A percentile compares a stretch with the other conserved stretches of the same genome.
These are phyloP conservation scores for Epinephelus malabaricus DNA, from an alignment of 2,797 vertebrate species.

Conservation along the genomic window DNA sequence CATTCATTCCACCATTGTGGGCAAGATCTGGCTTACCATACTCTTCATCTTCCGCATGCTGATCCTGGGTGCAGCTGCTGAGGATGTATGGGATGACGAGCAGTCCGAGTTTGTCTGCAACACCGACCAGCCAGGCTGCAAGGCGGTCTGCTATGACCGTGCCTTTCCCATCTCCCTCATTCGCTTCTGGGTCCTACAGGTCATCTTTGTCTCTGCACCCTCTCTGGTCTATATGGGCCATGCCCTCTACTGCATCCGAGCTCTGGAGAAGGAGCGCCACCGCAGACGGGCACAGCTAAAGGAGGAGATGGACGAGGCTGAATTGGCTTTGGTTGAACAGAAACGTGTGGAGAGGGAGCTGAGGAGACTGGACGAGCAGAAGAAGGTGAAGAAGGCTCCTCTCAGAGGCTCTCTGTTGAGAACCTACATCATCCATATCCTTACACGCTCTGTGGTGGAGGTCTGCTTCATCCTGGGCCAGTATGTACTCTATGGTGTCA, in stretches of 20 bases:
- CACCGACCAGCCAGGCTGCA: slow-evolving; percentile 95
- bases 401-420: slow-evolving; percentile 91
- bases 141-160: slow-evolving; percentile 92
- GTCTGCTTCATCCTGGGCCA: slow-evolving; percentile 95
- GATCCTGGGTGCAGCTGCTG: slow-evolving; percentile 93
- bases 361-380: slow-evolving; percentile 91
- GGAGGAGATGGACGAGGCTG: slow-evolving; percentile 87
- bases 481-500: slow-evolving; percentile 92
- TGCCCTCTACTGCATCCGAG: slow-evolving; percentile 90
- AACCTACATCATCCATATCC: slow-evolving; percentile 95
- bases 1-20: slow-evolving; percentile 94
- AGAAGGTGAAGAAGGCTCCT: slow-evolving; percentile 92
- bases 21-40: slow-evolving; percentile 97
- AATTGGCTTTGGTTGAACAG: slow-evolving; percentile 86
- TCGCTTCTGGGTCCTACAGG: slow-evolving; percentile 95
- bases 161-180: slow-evolving; percentile 96
- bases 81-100: slow-evolving; percentile 96
- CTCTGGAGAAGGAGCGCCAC: slow-evolving; percentile 92
- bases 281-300: slow-evolving; percentile 86
- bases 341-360: slow-evolving; percentile 90
- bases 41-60: slow-evolving; percentile 97
- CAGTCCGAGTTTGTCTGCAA: slow-evolving; percentile 95
- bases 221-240: slow-evolving; percentile 96
- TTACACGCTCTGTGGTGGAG: slow-evolving; percentile 93
- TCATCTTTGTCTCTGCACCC: slow-evolving; percentile 95